Evolutionary conservation across 2,888 invertebrate species (phyloP), one percentile per base, ranked within the genome.

Genomic region (Leptinotarsa juncta): DNA sequence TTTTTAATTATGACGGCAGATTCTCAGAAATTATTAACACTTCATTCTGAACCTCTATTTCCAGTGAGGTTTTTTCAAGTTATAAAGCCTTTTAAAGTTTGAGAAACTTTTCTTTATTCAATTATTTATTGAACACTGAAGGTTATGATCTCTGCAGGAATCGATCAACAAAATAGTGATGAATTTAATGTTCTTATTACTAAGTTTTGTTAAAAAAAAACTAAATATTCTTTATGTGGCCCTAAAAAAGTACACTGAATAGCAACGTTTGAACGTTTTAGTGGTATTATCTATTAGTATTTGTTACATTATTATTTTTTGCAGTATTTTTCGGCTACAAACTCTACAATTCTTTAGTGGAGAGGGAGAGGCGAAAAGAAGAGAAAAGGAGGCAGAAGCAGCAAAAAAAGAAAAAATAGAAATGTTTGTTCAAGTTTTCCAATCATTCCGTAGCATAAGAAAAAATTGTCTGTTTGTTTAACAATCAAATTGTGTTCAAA

Each of bases 281-380:
- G 7, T 70, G 16, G 2, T 57, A 16, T 26, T 62, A 53, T 77
- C 68, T 74, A 48, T 62, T 26, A 23, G 14, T 16, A 10, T 42
- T 62, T 4, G 16, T 55, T 32, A 15, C 15, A 50, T 70, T 67
- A 69, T 72, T 84, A 32, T 84, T 83, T 78, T 75, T 93, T 93
- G 12, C 91, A 96, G 96, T 93, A 76, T 95, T 96, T 89, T 95
- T 96, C 88, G 94, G 94, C 77, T 96, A 95, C 89, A 96, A 95
- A 87, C 89, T 97, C 70, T 94, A 95, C 89, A 93, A 92, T 87
- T 94, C 94, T 71, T 89, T 96, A 81, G 91, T 91, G 81, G 95
- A 95, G 42, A 94, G 95, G 84, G 93, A 96, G 82, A 88, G 89
- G 76, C 94, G 93, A 83, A 91, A 92, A 79, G 95, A 96, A 85